phyloP scores from a whole-genome alignment of 1,140 invertebrate genomes.

The Ostrea denselamellosa region DNA sequence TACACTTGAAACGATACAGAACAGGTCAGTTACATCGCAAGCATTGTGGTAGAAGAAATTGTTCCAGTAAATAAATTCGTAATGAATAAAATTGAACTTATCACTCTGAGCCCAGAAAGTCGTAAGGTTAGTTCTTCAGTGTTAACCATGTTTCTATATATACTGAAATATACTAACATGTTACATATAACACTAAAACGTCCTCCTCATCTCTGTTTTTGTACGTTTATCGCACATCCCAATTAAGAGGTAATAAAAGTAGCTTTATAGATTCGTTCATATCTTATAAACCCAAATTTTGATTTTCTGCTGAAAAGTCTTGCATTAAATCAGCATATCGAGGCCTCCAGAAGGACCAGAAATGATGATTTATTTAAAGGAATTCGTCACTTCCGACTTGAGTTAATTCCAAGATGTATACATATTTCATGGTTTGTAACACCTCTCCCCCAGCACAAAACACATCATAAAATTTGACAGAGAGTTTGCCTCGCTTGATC shows the following conservation, averaged over 20 bases:
- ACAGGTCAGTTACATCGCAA: too few relatives aligned
- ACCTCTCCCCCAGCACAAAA: neutral
- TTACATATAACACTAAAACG: too few relatives aligned
- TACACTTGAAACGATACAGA: too few relatives aligned
- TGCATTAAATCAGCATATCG: neutral
- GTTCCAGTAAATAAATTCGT: too few relatives aligned
- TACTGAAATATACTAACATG: too few relatives aligned
- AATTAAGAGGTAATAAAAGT: neutral
- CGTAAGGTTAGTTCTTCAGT: too few relatives aligned
- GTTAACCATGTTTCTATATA: too few relatives aligned
- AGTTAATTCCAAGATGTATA: conserved; percentile 8
- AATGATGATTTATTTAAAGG: conserved; percentile 31
- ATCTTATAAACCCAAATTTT: neutral
- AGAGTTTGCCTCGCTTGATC: neutral
- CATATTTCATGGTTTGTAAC: conserved; percentile 8
- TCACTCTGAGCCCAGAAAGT: too few relatives aligned
- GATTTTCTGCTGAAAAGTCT: neutral
- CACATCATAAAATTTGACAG: conserved; percentile 1
- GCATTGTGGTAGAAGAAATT: too few relatives aligned
- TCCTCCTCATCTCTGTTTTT: neutral
- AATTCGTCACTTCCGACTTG: neutral
- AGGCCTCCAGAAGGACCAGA: neutral
- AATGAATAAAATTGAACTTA: too few relatives aligned
- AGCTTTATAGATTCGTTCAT: neutral
- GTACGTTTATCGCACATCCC: neutral